Evolutionary conservation across 2,113 vertebrate genomes (phyloP).

Genomic region (Verasper variegatus): DNA sequence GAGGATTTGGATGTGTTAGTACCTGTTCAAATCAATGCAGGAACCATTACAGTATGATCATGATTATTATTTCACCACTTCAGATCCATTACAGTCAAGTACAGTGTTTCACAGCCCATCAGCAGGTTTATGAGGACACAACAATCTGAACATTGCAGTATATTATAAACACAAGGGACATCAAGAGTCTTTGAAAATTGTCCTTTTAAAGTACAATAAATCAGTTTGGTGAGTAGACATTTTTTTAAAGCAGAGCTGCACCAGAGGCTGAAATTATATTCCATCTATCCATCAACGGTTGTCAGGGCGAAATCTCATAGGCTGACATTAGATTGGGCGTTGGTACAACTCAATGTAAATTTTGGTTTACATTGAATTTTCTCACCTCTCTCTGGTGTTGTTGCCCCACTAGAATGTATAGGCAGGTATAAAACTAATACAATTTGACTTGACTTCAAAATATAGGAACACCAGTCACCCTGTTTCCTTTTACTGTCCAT

Average conservation of each 20-base stretch:
- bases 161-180: not conserved
- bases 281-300: not conserved
- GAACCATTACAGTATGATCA: not conserved
- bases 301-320: not conserved
- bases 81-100: not conserved
- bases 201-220: not conserved
- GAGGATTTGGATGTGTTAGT: not conserved
- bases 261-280: not conserved
- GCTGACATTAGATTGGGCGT: not conserved
- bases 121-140: constrained; percentile 1
- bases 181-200: not conserved
- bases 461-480: not conserved
- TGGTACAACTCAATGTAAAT: no score
- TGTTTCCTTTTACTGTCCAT: not conserved
- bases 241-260: not conserved
- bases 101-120: constrained; percentile 7
- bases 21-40: not conserved
- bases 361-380: no score
- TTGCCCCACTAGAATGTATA: no score
- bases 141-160: constrained; percentile 10
- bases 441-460: not conserved
- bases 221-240: not conserved
- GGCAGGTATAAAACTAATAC: no score
- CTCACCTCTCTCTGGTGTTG: no score
- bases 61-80: not conserved